Base-by-base conservation (phyloP, 2,113 vertebrate genomes). In the Scopus umbretta region DNA sequence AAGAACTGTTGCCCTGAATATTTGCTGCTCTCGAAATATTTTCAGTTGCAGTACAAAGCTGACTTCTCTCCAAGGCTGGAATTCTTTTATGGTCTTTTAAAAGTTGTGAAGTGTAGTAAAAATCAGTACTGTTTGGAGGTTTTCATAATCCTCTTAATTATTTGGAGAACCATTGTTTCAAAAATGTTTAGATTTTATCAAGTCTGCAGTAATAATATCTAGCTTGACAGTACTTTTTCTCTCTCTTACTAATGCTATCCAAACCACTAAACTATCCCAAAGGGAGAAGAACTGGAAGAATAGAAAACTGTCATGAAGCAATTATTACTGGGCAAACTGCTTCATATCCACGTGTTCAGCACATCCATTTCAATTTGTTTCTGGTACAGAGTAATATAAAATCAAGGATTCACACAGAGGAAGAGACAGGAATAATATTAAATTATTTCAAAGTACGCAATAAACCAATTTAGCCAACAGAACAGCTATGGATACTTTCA, bases 301-400 rank as follows among this genome's bases (percentile, higher is more conserved):
- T 50, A 89, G 82, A 94, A 95, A 93, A 61, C 27, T 74, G 80
- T 84, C 61, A 56, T 76, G 63, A 96, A 93, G 27, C 82, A 85
- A 87, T 97, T 92, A 95, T 94, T 94, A 78, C 71, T 94, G 86
- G 72, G 94, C 68, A 94, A 94, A 96, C 90, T 79, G 49, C 75
- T 93, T 85, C 80, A 63, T 70, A 96, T 87, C 92, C 82, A 90
- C 88, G 65, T 91, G 79, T 95, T 97, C 85, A 93, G 68, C 67
- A 88, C 91, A 96, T 97, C 88, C 95, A 96, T 97, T 97, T 98
- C 93, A 97, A 95, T 97, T 97, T 98, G 79, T 80, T 97, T 97
- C 92, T 97, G 94, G 95, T 89, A 95, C 22, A 7, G 17, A 78
- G 70, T 49, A 91, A 82, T 86, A 76, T 32, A 80, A 96, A 94